phyloP scores from a whole-genome alignment of 1,140 invertebrate species.

The Aphis craccivora region DNA sequence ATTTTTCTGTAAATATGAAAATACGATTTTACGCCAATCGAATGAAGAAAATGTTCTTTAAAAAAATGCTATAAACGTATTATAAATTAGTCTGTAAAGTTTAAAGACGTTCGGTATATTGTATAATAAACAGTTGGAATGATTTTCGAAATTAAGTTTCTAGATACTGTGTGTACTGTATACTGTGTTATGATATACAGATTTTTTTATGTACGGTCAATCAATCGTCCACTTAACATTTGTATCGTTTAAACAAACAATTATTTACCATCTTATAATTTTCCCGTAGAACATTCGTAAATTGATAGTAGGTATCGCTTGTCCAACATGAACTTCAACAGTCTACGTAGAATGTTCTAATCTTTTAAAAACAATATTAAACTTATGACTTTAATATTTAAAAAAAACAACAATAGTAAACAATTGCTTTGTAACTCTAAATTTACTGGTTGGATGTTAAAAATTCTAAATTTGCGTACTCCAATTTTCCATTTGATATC shows the following conservation, averaged over 20 bases:
- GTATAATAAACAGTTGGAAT: neutral
- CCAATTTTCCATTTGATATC: neutral
- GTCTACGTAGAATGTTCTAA: neutral
- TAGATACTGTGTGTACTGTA: neutral
- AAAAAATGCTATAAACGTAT: neutral
- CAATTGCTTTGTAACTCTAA: neutral
- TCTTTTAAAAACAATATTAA: neutral
- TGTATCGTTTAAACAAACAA: neutral
- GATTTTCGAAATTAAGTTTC: neutral
- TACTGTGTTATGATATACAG: no score
- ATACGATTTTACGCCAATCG: neutral
- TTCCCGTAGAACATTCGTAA: neutral
- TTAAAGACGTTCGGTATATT: neutral
- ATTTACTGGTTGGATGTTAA: neutral
- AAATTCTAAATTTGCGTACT: neutral
- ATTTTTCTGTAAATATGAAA: constrained; percentile 11
- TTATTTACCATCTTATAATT: neutral
- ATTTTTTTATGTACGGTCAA: neutral
- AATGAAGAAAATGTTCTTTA: neutral
- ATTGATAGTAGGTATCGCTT: no score
- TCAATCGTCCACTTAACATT: neutral
- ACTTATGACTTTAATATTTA: neutral
- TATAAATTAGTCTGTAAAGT: neutral
- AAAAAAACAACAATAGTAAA: neutral
- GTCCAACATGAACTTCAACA: neutral